Percentiles rank a stretch among this genome's conserved stretches.
Evolutionary conservation across 2,113 vertebrate genomes (phyloP).

Genomic region (Andinoacara biseriatus): DNA sequence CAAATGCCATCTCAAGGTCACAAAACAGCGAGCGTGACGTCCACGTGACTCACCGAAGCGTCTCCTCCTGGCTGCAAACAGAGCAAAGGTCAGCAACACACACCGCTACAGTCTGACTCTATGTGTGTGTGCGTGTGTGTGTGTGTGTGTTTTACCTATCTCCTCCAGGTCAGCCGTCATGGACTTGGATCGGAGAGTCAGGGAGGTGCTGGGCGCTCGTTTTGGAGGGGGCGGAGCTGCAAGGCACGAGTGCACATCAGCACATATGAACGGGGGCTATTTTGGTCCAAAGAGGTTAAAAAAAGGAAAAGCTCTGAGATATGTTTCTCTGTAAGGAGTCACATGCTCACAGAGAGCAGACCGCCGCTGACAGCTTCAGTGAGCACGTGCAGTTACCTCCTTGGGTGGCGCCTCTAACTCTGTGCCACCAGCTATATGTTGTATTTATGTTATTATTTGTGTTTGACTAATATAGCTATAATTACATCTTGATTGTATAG

Average conservation of each 20-base stretch:
- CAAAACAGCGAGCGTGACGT: not conserved
- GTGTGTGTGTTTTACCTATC: constrained; percentile 82
- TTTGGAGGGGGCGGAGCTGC: constrained; percentile 95
- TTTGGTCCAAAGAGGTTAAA: not conserved
- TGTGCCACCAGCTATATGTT: not conserved
- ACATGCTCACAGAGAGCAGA: not conserved
- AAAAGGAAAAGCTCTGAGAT: not conserved
- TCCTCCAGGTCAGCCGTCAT: constrained; percentile 98
- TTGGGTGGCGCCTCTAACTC: not conserved
- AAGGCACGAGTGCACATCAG: not conserved
- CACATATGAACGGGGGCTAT: not conserved
- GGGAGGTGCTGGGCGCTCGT: constrained; percentile 93
- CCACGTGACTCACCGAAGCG: constrained; percentile 90
- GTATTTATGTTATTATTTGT: not conserved
- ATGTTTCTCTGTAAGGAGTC: not conserved
- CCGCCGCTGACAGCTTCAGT: not conserved
- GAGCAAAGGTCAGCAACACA: constrained; percentile 58
- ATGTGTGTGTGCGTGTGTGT: constrained; percentile 19
- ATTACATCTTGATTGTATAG: not conserved
- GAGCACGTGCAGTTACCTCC: not conserved
- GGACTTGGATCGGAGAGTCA: constrained; percentile 96
- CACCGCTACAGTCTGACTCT: not conserved
- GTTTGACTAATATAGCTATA: not conserved
- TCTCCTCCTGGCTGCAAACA: constrained; percentile 87
- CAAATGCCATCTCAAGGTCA: not conserved